phyloP scores from a whole-genome alignment of 2,113 vertebrate genomes.

The Lethenteron reissneri region DNA sequence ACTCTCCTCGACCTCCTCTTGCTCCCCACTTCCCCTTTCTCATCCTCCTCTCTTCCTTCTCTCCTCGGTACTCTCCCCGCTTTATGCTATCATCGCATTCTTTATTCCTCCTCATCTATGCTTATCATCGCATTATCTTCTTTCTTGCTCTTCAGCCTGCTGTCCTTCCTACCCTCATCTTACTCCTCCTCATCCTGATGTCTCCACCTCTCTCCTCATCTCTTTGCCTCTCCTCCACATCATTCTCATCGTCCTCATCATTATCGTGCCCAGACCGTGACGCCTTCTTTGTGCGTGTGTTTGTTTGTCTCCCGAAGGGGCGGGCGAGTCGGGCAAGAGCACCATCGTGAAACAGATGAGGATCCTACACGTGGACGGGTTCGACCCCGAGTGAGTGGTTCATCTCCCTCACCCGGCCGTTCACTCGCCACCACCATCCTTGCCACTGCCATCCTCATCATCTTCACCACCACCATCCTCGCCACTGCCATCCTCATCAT shows the following conservation, averaged over 20 bases:
- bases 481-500: no score
- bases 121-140: background rate
- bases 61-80: background rate
- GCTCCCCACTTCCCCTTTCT: background rate
- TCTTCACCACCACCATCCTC: background rate
- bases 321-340: slow-evolving; percentile 97
- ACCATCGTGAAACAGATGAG: slow-evolving; percentile 98
- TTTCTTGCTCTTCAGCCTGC: background rate
- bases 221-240: background rate
- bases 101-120: background rate
- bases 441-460: background rate
- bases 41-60: background rate
- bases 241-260: background rate
- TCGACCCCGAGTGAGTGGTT: slow-evolving; percentile 90
- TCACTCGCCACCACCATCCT: slow-evolving; percentile 9
- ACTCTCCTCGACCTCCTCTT: background rate
- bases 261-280: background rate
- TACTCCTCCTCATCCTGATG: background rate
- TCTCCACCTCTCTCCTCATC: background rate
- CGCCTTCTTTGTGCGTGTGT: background rate
- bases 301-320: slow-evolving; percentile 33
- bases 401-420: slow-evolving; percentile 15
- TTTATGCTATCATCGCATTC: background rate
- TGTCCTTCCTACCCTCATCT: background rate
- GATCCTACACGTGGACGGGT: slow-evolving; percentile 96